Evolutionary conservation across 1,140 invertebrate genomes (phyloP).

Genomic region (Sycophaga agraensis): DNA sequence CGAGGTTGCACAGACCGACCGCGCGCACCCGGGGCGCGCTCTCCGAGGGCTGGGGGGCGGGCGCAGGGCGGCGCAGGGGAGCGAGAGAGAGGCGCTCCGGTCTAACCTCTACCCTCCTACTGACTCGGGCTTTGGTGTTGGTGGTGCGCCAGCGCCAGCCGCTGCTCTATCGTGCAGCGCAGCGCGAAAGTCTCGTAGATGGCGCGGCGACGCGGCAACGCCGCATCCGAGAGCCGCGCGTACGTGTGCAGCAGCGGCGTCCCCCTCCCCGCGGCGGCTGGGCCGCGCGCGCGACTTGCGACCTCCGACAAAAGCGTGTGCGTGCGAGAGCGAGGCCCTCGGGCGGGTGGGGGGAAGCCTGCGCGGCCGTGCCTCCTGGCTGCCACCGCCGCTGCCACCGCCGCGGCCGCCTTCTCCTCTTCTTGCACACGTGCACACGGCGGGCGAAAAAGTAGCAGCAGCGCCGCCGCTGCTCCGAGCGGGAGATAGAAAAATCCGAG

Average conservation of each 20-base stretch:
- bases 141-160: not conserved
- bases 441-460: conserved; percentile 15
- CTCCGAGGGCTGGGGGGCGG: too few species aligned
- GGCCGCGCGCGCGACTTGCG: not conserved
- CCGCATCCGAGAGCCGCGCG: conserved; percentile 18
- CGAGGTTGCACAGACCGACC: not conserved
- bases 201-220: conserved; percentile 23
- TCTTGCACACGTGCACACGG: not conserved
- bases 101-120: conserved; percentile 17
- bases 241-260: conserved; percentile 17
- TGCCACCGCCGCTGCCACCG: not conserved
- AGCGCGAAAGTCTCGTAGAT: not conserved
- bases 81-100: too few species aligned
- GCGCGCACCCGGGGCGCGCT: not conserved
- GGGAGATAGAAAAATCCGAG: not conserved
- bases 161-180: not conserved
- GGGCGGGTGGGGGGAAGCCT: too few species aligned
- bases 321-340: not conserved
- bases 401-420: not conserved
- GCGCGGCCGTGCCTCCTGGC: too few species aligned
- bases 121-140: conserved; percentile 23
- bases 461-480: conserved; percentile 26
- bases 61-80: too few species aligned
- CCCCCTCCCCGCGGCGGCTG: conserved; percentile 12
- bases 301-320: not conserved